Evolutionary conservation across 2,888 invertebrate species (phyloP).

Genomic region (Sphaerophoria taeniata): DNA sequence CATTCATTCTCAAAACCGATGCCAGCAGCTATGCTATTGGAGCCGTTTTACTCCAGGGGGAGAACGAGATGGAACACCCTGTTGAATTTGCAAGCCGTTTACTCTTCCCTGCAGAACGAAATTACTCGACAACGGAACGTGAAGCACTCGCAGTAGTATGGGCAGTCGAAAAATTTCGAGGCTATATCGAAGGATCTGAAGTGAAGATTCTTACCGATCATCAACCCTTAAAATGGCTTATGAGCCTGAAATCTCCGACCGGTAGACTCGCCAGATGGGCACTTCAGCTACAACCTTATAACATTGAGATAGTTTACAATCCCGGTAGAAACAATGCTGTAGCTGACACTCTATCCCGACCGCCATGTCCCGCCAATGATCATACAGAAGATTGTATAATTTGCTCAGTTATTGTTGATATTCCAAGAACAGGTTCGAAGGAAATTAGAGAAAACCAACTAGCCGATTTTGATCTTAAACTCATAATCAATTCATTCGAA

Average conservation of each 20-base stretch:
- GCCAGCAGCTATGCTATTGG: no score
- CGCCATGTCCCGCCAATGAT: slow-evolving; percentile 76
- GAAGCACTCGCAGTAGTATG: not conserved
- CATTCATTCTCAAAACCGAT: no score
- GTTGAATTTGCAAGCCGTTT: no score
- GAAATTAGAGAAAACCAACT: slow-evolving; percentile 72
- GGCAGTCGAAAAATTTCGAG: slow-evolving; percentile 38
- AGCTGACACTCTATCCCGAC: slow-evolving; percentile 76
- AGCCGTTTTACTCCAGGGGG: no score
- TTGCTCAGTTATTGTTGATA: slow-evolving; percentile 9
- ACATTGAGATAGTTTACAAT: not conserved
- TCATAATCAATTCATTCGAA: slow-evolving; percentile 14
- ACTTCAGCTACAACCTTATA: no score
- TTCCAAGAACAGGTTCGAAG: slow-evolving; percentile 6
- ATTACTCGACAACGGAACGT: no score
- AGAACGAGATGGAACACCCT: no score
- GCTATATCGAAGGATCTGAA: slow-evolving; percentile 41
- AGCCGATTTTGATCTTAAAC: slow-evolving; percentile 78
- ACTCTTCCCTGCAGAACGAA: no score
- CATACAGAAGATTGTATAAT: slow-evolving; percentile 3
- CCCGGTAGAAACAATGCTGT: slow-evolving; percentile 26
- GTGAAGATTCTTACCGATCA: slow-evolving; percentile 77
- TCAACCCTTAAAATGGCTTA: no score
- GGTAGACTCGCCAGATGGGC: no score
- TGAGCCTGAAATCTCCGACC: no score